Conservation (phyloP, 92 coral and sea anemone genomes). For the Parazoanthus swiftii region DNA sequence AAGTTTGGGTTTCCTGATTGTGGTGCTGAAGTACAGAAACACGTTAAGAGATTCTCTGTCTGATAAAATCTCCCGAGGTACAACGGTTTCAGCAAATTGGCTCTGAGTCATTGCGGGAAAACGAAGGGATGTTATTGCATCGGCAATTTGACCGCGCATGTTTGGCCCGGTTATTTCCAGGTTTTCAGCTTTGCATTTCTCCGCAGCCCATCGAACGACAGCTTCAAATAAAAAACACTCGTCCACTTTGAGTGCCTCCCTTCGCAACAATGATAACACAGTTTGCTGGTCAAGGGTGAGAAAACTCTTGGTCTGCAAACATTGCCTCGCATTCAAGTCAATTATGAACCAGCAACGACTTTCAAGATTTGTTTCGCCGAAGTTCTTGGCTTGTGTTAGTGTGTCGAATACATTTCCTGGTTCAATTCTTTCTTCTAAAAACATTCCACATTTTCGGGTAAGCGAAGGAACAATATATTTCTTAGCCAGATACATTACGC, state of each 20-base stretch:
- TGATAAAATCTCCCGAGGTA: slow-evolving; percentile 58
- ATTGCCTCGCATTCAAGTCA: slow-evolving; percentile 52
- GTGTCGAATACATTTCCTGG: slow-evolving; percentile 70
- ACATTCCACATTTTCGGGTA: slow-evolving; percentile 63
- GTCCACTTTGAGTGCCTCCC: slow-evolving; percentile 58
- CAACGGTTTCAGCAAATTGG: slow-evolving; percentile 71
- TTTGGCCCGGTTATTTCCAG: slow-evolving; percentile 56
- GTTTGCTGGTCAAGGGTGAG: slow-evolving; percentile 51
- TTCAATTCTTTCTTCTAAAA: slow-evolving; percentile 57
- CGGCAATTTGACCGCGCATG: slow-evolving; percentile 57
- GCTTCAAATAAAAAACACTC: slow-evolving; percentile 64
- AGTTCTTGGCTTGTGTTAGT: slow-evolving; percentile 59
- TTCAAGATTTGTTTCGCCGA: slow-evolving; percentile 65
- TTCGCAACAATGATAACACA: slow-evolving; percentile 45
- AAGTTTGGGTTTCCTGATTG: slow-evolving; percentile 45
- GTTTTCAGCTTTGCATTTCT: slow-evolving; percentile 48
- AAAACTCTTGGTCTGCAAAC: slow-evolving; percentile 55
- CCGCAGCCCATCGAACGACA: slow-evolving; percentile 58
- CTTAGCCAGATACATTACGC: slow-evolving; percentile 73
- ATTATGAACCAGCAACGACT: slow-evolving; percentile 69
- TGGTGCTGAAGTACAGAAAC: slow-evolving; percentile 53
- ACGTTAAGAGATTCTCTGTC: slow-evolving; percentile 65
- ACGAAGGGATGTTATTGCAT: slow-evolving; percentile 58
- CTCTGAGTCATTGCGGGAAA: slow-evolving; percentile 71
- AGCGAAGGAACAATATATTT: slow-evolving; percentile 70